Evolutionary conservation across 2,797 vertebrate species (phyloP), one percentile per base, ranked within the genome.

Genomic region (Coendou prehensilis): DNA sequence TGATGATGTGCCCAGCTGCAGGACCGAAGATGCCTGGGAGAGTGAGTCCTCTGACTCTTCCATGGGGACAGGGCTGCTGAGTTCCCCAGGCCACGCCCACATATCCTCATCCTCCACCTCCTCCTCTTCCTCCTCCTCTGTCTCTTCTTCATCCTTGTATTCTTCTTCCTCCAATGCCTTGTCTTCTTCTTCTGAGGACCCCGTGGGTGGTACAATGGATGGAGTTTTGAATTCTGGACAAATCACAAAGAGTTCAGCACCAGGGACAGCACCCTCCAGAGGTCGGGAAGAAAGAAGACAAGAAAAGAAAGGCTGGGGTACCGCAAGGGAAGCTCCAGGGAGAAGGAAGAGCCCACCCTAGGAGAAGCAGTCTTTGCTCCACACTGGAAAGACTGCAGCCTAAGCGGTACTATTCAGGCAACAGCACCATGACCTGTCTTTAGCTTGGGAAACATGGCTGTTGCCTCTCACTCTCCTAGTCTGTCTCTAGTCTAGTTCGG

Each of bases 161-260:
- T 96, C 95, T 86, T 96, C 97, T 93, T 97, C 89, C 63, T 97
- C 91, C 84, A 64, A 50, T 47, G 54, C 67, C 52, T 73, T 28
- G n/a, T 5, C 76, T 82, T 97, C 96, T 63, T 97, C 94, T 92
- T 97, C 96, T 50, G 95, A 95, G 61, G 97, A 97, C 76, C 41
- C 54, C 28, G 6, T 59, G 26, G 97, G 93, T 9, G 93, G 92
- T 20, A 80, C 84, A n/a, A 91, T 20, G 23, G 96, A 95, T 22
- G 89, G 96, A 11, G 84, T 91, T 94, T 96, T 96, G 0, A 94
- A 85, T 81, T 97, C 97, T 97, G 93, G 96, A 71, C 88, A 96
- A 85, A 97, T 71, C 50, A 97, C 75, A 97, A n/a, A 87, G n/a
- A 33, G 20, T 96, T 97, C 98, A 98, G 97, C 93, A 98, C 98